A percentile compares a stretch with the other conserved stretches of the same genome.
Conservation (phyloP, 2,888 invertebrate species). For the Drosophila lacicola region DNA sequence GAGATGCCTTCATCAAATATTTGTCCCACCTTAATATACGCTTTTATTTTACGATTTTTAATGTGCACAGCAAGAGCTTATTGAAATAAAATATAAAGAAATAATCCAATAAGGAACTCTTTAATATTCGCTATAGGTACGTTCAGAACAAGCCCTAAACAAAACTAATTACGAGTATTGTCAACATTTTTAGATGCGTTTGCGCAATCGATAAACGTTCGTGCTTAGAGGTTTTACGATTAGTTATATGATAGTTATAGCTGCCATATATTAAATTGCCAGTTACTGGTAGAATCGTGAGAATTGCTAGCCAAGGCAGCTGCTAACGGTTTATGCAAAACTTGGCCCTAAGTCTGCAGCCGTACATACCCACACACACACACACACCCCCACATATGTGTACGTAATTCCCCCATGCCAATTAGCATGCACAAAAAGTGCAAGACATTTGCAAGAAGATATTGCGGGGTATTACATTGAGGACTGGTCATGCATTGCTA, state of each 20-base stretch:
- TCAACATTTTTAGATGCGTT: conserved; percentile 28
- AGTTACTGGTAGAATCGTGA: conserved; percentile 58
- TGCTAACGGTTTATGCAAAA: conserved; percentile 68
- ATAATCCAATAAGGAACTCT: conserved; percentile 31
- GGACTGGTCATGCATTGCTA: conserved; percentile 72
- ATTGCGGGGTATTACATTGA: conserved; percentile 55
- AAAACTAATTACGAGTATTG: conserved; percentile 20
- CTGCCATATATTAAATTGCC: conserved; percentile 63
- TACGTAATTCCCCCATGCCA: conserved; percentile 50
- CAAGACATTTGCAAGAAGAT: conserved; percentile 65
- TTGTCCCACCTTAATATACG: not conserved
- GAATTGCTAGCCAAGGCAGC: conserved; percentile 37
- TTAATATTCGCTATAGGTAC: conserved; percentile 35
- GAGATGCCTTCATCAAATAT: not conserved
- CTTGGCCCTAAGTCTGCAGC: conserved; percentile 39
- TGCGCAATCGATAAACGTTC: conserved; percentile 53
- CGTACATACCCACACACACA: not conserved
- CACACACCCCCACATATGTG: not conserved
- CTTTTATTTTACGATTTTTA: not conserved
- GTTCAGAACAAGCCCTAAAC: conserved; percentile 12
- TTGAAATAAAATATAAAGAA: not conserved
- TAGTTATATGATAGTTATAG: conserved; percentile 69
- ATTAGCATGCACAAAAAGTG: conserved; percentile 77
- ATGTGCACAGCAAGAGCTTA: not conserved
- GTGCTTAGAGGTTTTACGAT: conserved; percentile 44